Conservation (phyloP, 2,888 invertebrate species). For the Cephus pygmeus region DNA sequence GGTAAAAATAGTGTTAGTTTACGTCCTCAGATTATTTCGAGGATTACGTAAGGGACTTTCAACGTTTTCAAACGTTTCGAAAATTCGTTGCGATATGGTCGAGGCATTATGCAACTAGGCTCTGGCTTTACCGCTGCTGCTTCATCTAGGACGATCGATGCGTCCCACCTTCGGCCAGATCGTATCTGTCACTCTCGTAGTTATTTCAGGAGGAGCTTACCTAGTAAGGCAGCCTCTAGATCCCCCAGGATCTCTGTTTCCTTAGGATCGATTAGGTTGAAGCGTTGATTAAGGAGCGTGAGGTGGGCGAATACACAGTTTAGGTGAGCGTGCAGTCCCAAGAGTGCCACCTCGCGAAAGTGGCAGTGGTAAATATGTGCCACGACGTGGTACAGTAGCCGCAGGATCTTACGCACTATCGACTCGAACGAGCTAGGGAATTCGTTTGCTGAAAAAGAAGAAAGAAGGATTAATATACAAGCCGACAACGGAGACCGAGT, state of each 20-base stretch:
- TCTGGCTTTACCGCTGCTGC: not conserved
- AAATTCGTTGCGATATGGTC: not conserved
- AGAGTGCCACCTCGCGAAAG: constrained; percentile 93
- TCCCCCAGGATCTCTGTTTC: constrained; percentile 95
- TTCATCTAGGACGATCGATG: not conserved
- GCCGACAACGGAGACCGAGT: not conserved
- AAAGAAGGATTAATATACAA: not conserved
- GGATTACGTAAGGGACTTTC: not conserved
- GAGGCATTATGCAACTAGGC: not conserved
- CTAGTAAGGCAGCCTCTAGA: constrained; percentile 82
- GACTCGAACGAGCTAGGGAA: constrained; percentile 95
- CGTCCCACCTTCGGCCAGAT: not conserved
- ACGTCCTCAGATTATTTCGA: not conserved
- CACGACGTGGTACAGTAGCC: constrained; percentile 96
- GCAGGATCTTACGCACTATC: constrained; percentile 95
- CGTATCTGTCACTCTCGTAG: not conserved
- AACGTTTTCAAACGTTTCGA: not conserved
- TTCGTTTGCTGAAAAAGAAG: constrained; percentile 79
- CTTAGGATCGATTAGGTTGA: constrained; percentile 93
- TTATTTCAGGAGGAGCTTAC: constrained; percentile 37
- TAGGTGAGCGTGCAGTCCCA: constrained; percentile 95
- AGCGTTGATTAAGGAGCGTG: constrained; percentile 85
- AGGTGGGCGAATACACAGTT: constrained; percentile 98
- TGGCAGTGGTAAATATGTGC: constrained; percentile 98
- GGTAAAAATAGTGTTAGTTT: not conserved